Evolutionary conservation across 1,140 invertebrate species (phyloP), one percentile per base, ranked within the genome.

Genomic region (Neodiprion pinetum): DNA sequence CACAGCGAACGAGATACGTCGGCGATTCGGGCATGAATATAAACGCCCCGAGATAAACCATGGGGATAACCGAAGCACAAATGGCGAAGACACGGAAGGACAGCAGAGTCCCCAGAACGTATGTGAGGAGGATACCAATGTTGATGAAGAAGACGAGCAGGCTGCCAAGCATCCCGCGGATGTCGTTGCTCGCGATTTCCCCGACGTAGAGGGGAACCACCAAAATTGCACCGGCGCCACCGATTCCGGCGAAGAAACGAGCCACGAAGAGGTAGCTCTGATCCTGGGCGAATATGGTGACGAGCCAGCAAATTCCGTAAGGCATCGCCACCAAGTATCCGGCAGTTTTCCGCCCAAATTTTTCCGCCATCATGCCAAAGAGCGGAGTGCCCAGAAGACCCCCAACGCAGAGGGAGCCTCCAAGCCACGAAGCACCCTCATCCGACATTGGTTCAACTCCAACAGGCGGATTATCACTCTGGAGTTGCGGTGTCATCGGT

Each of bases 1-100:
- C 84, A 9, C 77, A 81, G 7, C 81, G 79, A 10, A 90, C 48
- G 4, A 90, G 79, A 72, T 88, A 90, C 23, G 86, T 76, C 0
- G 92, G 92, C 4, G 91, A 90, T 84, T 93, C 92, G 10, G 92
- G 92, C 67, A 92, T 77, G n/a, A 89, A 89, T 10, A 87, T 49
- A 79, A 92, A 89, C 4, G 82, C 71, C 7, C 88, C 72, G 5
- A 90, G 53, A 12, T 88, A 90, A 0, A 91, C 14, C 0, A 90
- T 14, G 1, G 90, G 86, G 8, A 91, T 69, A 3, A 89, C 2
- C 4, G 89, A 78, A 14, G 83, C 85, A 48, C 86, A 72, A 0
- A 89, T 74, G 4, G 90, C 88, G 47, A 91, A 84, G 17, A 81
- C 79, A 9, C 81, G 77, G 86, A 90, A 93, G 69, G 88, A 83